phyloP scores from a whole-genome alignment of 2,113 vertebrate species.

The Sorex fumeus region DNA sequence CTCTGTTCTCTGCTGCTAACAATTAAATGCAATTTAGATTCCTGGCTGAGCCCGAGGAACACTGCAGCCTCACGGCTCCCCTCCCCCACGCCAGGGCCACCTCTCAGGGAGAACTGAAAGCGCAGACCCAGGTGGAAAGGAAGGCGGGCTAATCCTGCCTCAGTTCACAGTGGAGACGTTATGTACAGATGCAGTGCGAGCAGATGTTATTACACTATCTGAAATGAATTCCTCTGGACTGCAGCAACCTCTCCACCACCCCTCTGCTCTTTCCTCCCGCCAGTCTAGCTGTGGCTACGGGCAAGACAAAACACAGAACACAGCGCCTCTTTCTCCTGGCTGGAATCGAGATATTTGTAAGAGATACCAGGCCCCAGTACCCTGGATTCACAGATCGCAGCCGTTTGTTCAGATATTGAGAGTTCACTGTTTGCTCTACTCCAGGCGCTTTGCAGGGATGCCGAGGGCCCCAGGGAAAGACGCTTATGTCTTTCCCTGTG shows the following conservation, averaged over 20 bases:
- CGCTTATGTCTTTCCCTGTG: not conserved
- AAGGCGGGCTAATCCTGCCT: constrained; percentile 56
- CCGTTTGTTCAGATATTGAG: constrained; percentile 42
- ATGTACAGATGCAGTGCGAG: constrained; percentile 36
- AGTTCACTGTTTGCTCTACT: not conserved
- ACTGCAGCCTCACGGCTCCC: not conserved
- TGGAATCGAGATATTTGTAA: constrained; percentile 55
- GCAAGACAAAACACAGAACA: constrained; percentile 4
- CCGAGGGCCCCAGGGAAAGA: not conserved
- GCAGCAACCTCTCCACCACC: not conserved
- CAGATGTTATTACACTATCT: constrained; percentile 32
- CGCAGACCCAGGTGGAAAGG: constrained; percentile 67
- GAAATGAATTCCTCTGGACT: constrained; percentile 53
- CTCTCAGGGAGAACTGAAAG: constrained; percentile 43
- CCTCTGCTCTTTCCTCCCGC: not conserved
- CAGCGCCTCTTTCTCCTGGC: constrained; percentile 65
- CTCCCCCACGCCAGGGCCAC: not conserved
- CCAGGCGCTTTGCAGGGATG: constrained; percentile 12
- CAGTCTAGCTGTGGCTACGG: not conserved
- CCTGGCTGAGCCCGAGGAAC: constrained; percentile 48
- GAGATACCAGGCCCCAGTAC: constrained; percentile 63
- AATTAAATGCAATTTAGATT: constrained; percentile 78
- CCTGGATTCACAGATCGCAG: constrained; percentile 47
- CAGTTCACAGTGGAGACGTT: constrained; percentile 51
- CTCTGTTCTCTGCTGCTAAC: constrained; percentile 37